These are phyloP conservation scores for Micropoecilia bifurca DNA, from an alignment of 2,797 vertebrate species.

Conservation along the genomic window DNA sequence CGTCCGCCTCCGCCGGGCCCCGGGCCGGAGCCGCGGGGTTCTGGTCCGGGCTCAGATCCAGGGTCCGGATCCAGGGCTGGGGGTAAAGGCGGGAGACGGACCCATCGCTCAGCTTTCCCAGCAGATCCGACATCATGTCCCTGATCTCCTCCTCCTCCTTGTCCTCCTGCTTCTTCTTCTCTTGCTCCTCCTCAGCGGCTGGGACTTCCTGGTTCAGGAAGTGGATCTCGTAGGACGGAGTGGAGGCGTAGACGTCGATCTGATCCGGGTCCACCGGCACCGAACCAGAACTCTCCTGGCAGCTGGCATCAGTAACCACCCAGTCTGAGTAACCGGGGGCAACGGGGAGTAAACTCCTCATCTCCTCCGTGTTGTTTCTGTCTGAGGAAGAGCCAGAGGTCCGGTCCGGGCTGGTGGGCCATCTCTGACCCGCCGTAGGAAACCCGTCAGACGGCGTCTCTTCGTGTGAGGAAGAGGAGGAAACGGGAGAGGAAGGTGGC, in stretches of 20 bases:
- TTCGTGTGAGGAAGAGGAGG: not conserved
- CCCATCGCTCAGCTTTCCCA: slow-evolving; percentile 65
- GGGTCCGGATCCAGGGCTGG: slow-evolving; percentile 62
- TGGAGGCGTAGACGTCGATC: slow-evolving; percentile 75
- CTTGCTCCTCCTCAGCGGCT: slow-evolving; percentile 2
- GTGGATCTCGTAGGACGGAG: slow-evolving; percentile 80
- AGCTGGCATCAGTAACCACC: not conserved
- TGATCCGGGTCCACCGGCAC: slow-evolving; percentile 71
- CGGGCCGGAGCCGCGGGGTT: slow-evolving; percentile 55
- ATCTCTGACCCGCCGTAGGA: not conserved
- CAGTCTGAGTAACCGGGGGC: not conserved
- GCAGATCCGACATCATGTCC: slow-evolving; percentile 77
- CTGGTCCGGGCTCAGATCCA: slow-evolving; percentile 57
- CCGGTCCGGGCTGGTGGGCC: not conserved
- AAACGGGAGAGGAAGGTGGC: not conserved
- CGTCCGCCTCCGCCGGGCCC: not conserved
- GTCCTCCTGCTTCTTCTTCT: slow-evolving; percentile 64
- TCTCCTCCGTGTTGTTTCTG: not conserved
- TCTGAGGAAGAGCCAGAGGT: slow-evolving; percentile 5
- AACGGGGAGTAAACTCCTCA: not conserved
- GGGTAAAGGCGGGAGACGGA: slow-evolving; percentile 42
- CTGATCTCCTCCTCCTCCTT: slow-evolving; percentile 73
- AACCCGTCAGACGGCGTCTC: not conserved
- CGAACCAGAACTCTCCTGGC: not conserved
- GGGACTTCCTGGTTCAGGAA: not conserved